phyloP scores from a whole-genome alignment of 2,113 vertebrate species.

The Sylvilagus bachmani region DNA sequence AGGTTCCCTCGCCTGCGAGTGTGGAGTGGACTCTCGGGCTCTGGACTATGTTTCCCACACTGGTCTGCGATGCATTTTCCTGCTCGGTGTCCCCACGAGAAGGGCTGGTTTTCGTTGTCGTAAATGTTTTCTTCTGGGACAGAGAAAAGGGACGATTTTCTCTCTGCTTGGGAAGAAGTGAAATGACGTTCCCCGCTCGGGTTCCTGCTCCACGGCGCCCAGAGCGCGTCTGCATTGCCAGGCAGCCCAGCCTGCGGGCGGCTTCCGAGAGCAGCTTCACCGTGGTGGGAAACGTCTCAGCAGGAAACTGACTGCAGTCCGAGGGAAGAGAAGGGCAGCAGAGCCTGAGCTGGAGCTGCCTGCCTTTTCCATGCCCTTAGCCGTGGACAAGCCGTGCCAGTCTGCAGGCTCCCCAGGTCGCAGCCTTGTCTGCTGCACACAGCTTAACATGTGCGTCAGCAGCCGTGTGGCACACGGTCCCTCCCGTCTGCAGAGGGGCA shows the following conservation, averaged over 20 bases:
- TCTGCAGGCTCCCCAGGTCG: not conserved
- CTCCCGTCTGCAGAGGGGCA: not conserved
- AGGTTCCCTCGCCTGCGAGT: not conserved
- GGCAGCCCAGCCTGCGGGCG: constrained; percentile 38
- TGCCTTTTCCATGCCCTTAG: constrained; percentile 13
- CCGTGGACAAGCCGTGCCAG: not conserved
- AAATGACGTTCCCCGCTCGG: constrained; percentile 45
- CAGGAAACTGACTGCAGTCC: constrained; percentile 49
- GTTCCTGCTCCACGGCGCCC: not conserved
- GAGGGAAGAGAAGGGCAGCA: not conserved
- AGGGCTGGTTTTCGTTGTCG: constrained; percentile 61
- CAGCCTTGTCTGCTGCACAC: not conserved
- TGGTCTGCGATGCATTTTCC: not conserved
- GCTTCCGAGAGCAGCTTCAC: constrained; percentile 52
- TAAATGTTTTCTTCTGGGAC: constrained; percentile 61
- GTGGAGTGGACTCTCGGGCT: constrained; percentile 8
- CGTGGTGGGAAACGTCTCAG: constrained; percentile 51
- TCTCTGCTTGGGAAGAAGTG: constrained; percentile 71
- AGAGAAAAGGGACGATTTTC: constrained; percentile 69
- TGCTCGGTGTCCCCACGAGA: not conserved
- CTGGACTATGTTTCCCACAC: constrained; percentile 58
- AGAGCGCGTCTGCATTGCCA: constrained; percentile 53
- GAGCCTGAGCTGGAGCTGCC: not conserved
- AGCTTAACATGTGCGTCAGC: not conserved
- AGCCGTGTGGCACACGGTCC: not conserved